Evolutionary conservation across 2,888 invertebrate genomes (phyloP), one percentile per base, ranked within the genome.

Genomic region (Caradrina clavipalpis): DNA sequence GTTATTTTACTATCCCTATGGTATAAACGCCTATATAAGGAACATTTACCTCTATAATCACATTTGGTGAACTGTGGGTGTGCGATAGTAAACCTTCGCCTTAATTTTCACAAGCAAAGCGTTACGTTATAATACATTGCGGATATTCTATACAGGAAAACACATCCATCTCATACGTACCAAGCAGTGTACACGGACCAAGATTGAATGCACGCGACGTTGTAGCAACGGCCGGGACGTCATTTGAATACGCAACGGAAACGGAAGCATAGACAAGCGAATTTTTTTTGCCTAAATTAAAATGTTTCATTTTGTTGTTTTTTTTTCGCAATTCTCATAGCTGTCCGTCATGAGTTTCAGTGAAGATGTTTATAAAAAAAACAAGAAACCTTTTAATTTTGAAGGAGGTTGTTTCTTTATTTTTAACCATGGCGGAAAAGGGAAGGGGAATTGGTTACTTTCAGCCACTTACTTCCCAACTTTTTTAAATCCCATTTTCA

Each of bases 221-320:
- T 75, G 73, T 70, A 78, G 39, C 15, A 17, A 50, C 50, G 39
- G n/a, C 21, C 4, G 49, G 50, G 39, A 60, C 51, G 82, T 86
- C 87, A 85, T 88, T 87, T 88, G 84, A 88, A 88, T 88, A 84
- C 75, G 82, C 76, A 87, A 87, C 86, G 82, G 83, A 86, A 88
- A 86, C 82, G 86, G 83, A 86, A 86, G 75, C 76, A 82, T 77
- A 79, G 76, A 86, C 75, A 76, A 69, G 65, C 78, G 81, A 78
- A 85, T 80, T 87, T 90, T 88, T 39, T 87, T 76, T 73, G 71
- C 82, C 67, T 57, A 84, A 82, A 84, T 88, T 84, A 85, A 87
- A 87, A 78, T 76, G 70, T 81, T 71, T 70, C 59, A 21, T 68
- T 76, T 76, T 68, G 66, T 59, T 62, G 26, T 74, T 67, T 73